A percentile compares a stretch with the other conserved stretches of the same genome.
These are phyloP conservation scores for Ophion slaviceki DNA, from an alignment of 2,888 invertebrate species.

Conservation along the genomic window DNA sequence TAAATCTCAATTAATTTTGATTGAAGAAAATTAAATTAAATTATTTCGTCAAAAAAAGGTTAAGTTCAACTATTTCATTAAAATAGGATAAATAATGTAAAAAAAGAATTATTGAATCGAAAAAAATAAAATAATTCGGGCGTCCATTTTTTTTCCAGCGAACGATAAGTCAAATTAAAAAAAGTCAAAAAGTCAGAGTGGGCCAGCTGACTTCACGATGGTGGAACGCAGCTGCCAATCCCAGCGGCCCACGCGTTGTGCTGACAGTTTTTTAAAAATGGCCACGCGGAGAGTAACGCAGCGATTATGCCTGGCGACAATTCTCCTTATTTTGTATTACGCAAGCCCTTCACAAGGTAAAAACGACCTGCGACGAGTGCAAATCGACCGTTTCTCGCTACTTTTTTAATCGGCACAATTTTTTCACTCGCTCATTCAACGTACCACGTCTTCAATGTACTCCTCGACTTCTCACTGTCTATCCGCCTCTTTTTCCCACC, in stretches of 20 bases:
- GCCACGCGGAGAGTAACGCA: slow-evolving; percentile 66
- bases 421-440: neutral
- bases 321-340: slow-evolving; percentile 65
- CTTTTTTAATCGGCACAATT: slow-evolving; percentile 10
- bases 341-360: slow-evolving; percentile 69
- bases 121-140: too few species aligned
- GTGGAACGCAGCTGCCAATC: slow-evolving; percentile 58
- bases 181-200: neutral
- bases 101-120: too few species aligned
- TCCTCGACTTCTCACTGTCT: neutral
- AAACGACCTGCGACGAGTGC: neutral
- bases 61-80: too few species aligned
- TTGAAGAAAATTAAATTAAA: too few species aligned
- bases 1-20: too few species aligned
- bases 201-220: neutral
- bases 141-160: too few species aligned
- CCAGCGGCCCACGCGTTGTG: slow-evolving; percentile 63
- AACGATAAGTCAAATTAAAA: too few species aligned
- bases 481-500: neutral
- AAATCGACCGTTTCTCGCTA: neutral
- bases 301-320: slow-evolving; percentile 64
- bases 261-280: slow-evolving; percentile 74
- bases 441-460: neutral
- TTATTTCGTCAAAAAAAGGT: too few species aligned
- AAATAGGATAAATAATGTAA: too few species aligned